phyloP scores from a whole-genome alignment of 2,888 invertebrate genomes.

The Cephus rjabovi region DNA sequence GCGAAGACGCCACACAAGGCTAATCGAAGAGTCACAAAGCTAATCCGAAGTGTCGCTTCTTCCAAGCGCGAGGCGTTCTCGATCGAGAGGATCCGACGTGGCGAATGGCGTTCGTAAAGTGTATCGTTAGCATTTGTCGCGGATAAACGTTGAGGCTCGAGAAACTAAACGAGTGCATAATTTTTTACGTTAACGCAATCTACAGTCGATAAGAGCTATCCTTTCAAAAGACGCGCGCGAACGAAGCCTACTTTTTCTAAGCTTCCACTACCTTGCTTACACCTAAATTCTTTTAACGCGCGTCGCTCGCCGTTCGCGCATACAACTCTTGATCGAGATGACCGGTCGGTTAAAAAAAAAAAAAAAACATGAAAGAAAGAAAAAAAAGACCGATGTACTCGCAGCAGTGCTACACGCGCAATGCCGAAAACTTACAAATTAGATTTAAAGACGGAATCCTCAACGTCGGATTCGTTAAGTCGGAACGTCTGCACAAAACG shows the following conservation, averaged over 20 bases:
- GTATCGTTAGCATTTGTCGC: not conserved
- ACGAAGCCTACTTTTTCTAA: not conserved
- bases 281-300: no score
- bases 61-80: not conserved
- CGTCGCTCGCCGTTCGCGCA: not conserved
- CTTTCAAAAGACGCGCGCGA: not conserved
- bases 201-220: no score
- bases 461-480: conserved; percentile 19
- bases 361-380: conserved; percentile 24
- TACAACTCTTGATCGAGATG: not conserved
- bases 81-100: not conserved
- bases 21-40: not conserved
- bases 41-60: conserved; percentile 7
- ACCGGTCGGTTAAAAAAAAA: not conserved
- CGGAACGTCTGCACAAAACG: conserved; percentile 42
- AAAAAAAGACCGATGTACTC: conserved; percentile 23
- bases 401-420: conserved; percentile 31
- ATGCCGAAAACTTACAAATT: conserved; percentile 28
- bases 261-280: not conserved
- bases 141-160: not conserved
- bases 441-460: conserved; percentile 31
- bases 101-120: not conserved
- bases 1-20: not conserved
- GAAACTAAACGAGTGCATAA: not conserved
- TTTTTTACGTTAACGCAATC: not conserved